phyloP scores from a whole-genome alignment of 2,888 invertebrate species.

The Pseudococcus longispinus region DNA sequence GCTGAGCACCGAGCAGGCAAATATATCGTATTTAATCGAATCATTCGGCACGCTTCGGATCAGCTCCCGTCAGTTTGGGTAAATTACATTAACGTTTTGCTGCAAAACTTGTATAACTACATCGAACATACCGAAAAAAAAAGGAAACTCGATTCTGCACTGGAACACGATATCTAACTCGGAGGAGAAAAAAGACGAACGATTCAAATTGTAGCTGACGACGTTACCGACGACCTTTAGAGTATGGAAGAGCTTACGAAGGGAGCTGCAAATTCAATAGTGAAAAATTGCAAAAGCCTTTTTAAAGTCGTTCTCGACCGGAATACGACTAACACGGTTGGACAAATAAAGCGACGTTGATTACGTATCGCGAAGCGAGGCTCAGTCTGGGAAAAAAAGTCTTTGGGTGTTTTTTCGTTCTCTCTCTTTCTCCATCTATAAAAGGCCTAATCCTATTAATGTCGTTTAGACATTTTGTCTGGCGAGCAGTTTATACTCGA shows the following conservation, averaged over 20 bases:
- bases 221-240: background rate
- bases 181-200: background rate
- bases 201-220: background rate
- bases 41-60: background rate
- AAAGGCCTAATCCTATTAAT: conserved; percentile 23
- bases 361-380: background rate
- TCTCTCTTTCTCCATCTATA: background rate
- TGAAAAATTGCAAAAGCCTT: conserved; percentile 10
- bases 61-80: background rate
- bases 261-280: conserved; percentile 15
- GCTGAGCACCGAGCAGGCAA: background rate
- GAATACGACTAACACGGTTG: conserved; percentile 3
- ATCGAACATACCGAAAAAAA: background rate
- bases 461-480: conserved; percentile 33
- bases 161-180: background rate
- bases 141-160: background rate
- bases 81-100: background rate
- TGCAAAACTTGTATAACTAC: background rate
- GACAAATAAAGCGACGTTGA: conserved; percentile 1
- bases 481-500: conserved; percentile 4
- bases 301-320: background rate
- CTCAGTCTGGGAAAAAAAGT: background rate
- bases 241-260: background rate
- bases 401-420: background rate
- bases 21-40: background rate